Evolutionary conservation across 2,113 vertebrate genomes (phyloP).

Genomic region (Alaudala cheleensis): DNA sequence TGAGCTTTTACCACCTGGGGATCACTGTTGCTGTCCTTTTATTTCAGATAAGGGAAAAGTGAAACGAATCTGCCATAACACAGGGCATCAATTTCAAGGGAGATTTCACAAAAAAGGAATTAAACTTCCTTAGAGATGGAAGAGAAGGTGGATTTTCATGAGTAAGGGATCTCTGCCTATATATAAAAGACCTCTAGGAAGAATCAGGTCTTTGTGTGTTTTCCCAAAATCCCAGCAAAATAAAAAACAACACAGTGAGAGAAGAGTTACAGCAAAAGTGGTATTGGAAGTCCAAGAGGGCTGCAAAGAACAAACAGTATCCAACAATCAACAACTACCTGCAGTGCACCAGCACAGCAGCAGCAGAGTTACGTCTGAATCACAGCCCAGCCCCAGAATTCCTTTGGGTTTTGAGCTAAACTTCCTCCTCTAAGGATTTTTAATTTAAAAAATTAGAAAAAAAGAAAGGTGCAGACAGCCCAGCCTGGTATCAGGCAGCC

Average conservation of each 20-base stretch:
- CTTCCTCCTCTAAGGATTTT: background rate
- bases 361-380: background rate
- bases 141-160: background rate
- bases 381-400: background rate
- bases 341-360: background rate
- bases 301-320: background rate
- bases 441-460: background rate
- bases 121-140: background rate
- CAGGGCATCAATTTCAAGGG: background rate
- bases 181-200: background rate
- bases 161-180: background rate
- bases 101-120: background rate
- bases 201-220: background rate
- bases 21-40: background rate
- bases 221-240: background rate
- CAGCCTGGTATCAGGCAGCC: background rate
- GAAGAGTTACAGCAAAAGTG: background rate
- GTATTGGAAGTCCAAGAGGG: background rate
- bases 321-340: background rate
- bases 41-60: background rate
- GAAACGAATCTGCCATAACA: background rate
- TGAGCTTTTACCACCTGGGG: background rate
- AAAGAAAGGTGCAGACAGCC: background rate
- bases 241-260: background rate
- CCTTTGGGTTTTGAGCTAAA: background rate